Conservation (phyloP, 2,797 vertebrate genomes). For the Mormyrops boulengeri region DNA sequence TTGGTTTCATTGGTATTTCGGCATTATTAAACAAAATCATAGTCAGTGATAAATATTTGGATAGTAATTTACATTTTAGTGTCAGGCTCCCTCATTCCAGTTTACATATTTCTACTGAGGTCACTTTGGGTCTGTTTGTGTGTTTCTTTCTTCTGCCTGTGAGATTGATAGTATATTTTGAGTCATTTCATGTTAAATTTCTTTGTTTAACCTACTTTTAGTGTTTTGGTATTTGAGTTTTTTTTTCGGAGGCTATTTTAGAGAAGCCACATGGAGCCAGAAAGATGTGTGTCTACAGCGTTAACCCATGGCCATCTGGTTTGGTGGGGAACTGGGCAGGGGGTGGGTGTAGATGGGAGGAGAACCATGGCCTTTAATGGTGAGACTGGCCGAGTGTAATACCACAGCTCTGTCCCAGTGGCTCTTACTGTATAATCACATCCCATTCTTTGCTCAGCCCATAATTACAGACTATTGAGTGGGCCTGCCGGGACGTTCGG, state of each 20-base stretch:
- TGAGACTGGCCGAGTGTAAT: conserved; percentile 20
- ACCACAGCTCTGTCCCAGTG: conserved; percentile 12
- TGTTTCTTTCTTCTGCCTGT: background rate
- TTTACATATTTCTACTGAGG: background rate
- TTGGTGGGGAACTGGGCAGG: background rate
- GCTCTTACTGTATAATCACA: conserved; percentile 26
- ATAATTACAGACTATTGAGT: conserved; percentile 19
- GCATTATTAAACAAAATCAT: background rate
- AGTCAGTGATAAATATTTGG: background rate
- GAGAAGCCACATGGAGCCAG: conserved; percentile 9
- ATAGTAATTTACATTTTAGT: background rate
- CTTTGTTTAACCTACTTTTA: conserved; percentile 17
- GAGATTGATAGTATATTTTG: background rate
- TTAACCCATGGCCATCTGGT: conserved; percentile 19
- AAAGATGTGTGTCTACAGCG: conserved; percentile 18
- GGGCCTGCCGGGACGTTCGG: conserved; percentile 18
- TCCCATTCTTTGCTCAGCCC: conserved; percentile 15
- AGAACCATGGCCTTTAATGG: conserved; percentile 20
- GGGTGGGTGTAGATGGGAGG: conserved; percentile 10
- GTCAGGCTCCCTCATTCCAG: background rate
- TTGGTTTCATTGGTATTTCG: background rate
- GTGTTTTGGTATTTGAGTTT: conserved; percentile 11
- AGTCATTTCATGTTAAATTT: background rate
- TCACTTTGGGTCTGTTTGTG: background rate
- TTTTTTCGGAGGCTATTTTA: conserved; percentile 23